Percentiles rank a stretch among this genome's conserved stretches.
Evolutionary conservation across 2,113 vertebrate species (phyloP).

Genomic region (Tautogolabrus adspersus): DNA sequence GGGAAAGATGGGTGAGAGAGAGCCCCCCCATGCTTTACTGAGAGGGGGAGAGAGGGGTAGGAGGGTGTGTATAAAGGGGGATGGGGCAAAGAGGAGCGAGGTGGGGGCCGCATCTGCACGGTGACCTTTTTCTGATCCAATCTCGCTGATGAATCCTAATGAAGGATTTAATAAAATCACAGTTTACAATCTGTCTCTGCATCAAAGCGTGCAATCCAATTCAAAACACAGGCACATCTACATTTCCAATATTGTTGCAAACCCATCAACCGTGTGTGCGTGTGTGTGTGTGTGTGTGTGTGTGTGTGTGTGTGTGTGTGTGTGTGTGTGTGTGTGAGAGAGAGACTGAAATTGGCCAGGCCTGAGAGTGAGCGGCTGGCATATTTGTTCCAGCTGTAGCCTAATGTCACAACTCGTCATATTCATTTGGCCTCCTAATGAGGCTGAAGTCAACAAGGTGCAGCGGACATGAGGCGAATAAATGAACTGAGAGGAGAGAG

Average conservation of each 20-base stretch:
- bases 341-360: conserved; percentile 70
- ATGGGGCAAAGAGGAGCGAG: conserved; percentile 47
- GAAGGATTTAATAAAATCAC: conserved; percentile 90
- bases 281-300: conserved; percentile 36
- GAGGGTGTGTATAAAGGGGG: conserved; percentile 49
- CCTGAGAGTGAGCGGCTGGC: conserved; percentile 72
- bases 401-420: conserved; percentile 86
- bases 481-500: conserved; percentile 38
- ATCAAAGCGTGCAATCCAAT: conserved; percentile 88
- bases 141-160: conserved; percentile 90
- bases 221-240: conserved; percentile 83
- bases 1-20: conserved; percentile 21
- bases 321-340: conserved; percentile 35
- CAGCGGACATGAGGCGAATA: conserved; percentile 67
- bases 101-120: conserved; percentile 77
- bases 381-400: conserved; percentile 85
- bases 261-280: conserved; percentile 66
- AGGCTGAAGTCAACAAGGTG: conserved; percentile 81
- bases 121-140: conserved; percentile 90
- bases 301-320: conserved; percentile 35
- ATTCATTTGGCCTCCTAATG: conserved; percentile 85
- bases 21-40: conserved; percentile 22
- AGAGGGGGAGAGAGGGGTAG: conserved; percentile 12
- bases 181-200: conserved; percentile 89
- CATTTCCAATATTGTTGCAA: conserved; percentile 78